Conservation (phyloP, 2,113 vertebrate species). For the Pleuronectes platessa region DNA sequence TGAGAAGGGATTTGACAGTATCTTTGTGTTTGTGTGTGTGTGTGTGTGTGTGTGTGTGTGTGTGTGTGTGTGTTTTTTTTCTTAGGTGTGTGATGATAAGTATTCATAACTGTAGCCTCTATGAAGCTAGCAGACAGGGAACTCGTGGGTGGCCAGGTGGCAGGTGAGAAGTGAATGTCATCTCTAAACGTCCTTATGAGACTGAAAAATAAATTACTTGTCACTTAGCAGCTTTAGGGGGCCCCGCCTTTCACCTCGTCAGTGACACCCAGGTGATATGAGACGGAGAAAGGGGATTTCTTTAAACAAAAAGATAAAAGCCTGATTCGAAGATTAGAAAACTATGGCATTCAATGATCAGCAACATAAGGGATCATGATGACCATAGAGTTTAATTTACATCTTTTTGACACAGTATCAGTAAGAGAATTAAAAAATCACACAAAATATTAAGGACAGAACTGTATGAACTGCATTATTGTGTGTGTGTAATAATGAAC, state of each 20-base stretch:
- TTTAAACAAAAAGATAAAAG: conserved; percentile 21
- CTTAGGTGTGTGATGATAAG: conserved; percentile 6
- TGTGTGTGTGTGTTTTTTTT: not conserved
- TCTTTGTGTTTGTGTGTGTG: not conserved
- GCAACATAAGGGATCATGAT: no score
- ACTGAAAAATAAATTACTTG: conserved; percentile 42
- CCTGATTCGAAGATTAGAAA: conserved; percentile 13
- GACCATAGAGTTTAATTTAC: no score
- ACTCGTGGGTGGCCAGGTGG: conserved; percentile 19
- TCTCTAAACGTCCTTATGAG: conserved; percentile 29
- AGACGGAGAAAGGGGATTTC: conserved; percentile 24
- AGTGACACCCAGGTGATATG: conserved; percentile 19
- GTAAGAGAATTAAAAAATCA: no score
- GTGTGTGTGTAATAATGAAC: no score
- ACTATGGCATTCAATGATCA: no score
- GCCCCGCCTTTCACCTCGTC: conserved; percentile 24
- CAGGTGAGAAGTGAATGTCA: conserved; percentile 32
- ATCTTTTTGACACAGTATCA: no score
- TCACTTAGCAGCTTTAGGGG: conserved; percentile 16
- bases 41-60: not conserved
- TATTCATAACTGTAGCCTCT: conserved; percentile 1
- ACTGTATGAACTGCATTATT: no score
- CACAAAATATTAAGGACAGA: no score
- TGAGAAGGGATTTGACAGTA: conserved; percentile 1
- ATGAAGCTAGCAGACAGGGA: not conserved